These are phyloP conservation scores for Sinocyclocheilus maitianheensis DNA, from an alignment of 2,113 vertebrate species.

Conservation along the genomic window DNA sequence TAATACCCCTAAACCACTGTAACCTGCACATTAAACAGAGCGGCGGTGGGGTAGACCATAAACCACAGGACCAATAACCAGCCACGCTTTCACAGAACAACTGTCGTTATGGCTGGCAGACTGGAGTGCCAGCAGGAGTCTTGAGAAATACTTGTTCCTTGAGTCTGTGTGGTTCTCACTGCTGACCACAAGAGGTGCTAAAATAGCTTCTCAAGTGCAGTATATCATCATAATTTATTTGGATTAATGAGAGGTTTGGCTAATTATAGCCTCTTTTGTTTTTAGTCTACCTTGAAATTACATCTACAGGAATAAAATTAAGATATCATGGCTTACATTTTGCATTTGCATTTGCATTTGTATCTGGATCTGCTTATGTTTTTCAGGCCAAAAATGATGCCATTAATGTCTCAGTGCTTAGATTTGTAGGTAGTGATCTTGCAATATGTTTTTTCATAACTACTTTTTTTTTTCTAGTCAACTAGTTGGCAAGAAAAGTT, in stretches of 20 bases:
- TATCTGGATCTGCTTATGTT: background rate
- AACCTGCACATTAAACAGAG: constrained; percentile 41
- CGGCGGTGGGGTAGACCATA: constrained; percentile 7
- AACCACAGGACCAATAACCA: constrained; percentile 41
- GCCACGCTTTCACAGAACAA: constrained; percentile 32
- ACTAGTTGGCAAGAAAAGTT: background rate
- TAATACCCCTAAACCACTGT: constrained; percentile 42
- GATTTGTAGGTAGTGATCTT: too few relatives aligned
- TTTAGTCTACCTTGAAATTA: background rate
- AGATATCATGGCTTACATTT: background rate
- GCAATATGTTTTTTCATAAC: too few relatives aligned
- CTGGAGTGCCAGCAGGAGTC: background rate
- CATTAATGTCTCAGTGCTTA: too few relatives aligned
- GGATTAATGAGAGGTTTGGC: too few relatives aligned
- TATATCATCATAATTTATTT: too few relatives aligned
- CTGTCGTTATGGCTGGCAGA: constrained; percentile 19
- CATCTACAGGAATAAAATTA: background rate
- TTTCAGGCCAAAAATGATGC: background rate
- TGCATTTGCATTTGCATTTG: background rate
- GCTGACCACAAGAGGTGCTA: too few relatives aligned
- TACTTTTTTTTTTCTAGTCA: background rate
- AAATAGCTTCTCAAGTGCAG: too few relatives aligned
- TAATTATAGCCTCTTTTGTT: background rate
- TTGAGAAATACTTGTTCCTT: background rate
- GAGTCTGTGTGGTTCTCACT: too few relatives aligned